A percentile compares a stretch with the other conserved stretches of the same genome.
Evolutionary conservation across 2,797 vertebrate genomes (phyloP).

Genomic region (Chelidonichthys spinosus): DNA sequence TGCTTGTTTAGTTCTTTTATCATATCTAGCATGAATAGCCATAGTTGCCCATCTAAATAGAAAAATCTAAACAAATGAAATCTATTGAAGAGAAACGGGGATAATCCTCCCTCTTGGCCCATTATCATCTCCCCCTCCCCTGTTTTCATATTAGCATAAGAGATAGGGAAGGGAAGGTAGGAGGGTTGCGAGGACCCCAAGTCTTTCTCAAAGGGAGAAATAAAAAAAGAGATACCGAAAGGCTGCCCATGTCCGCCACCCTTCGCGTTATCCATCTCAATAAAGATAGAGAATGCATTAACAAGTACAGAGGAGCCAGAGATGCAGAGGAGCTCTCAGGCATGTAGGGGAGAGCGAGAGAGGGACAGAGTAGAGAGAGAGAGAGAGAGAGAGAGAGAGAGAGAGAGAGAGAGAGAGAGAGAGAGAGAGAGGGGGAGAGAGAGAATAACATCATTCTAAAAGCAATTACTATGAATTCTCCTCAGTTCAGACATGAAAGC

Average conservation of each 20-base stretch:
- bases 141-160: slow-evolving; percentile 59
- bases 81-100: slow-evolving; percentile 66
- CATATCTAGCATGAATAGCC: slow-evolving; percentile 56
- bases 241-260: slow-evolving; percentile 43
- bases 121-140: slow-evolving; percentile 49
- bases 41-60: slow-evolving; percentile 70
- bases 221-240: slow-evolving; percentile 42
- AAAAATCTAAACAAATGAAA: slow-evolving; percentile 77
- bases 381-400: slow-evolving; percentile 49
- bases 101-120: slow-evolving; percentile 67
- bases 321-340: slow-evolving; percentile 28
- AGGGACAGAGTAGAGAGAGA: slow-evolving; percentile 18
- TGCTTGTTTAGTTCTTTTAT: slow-evolving; percentile 60
- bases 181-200: slow-evolving; percentile 37
- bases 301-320: slow-evolving; percentile 50
- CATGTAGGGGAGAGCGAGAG: slow-evolving; percentile 45
- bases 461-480: slow-evolving; percentile 88
- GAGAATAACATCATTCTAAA: slow-evolving; percentile 85
- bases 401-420: slow-evolving; percentile 46
- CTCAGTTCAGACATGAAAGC: slow-evolving; percentile 87
- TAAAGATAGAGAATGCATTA: slow-evolving; percentile 73
- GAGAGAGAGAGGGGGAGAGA: slow-evolving; percentile 63
- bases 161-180: slow-evolving; percentile 36
- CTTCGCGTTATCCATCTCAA: slow-evolving; percentile 60
- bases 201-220: slow-evolving; percentile 47